phyloP scores from a whole-genome alignment of 2,113 vertebrate genomes.

The Oncorhynchus masou region DNA sequence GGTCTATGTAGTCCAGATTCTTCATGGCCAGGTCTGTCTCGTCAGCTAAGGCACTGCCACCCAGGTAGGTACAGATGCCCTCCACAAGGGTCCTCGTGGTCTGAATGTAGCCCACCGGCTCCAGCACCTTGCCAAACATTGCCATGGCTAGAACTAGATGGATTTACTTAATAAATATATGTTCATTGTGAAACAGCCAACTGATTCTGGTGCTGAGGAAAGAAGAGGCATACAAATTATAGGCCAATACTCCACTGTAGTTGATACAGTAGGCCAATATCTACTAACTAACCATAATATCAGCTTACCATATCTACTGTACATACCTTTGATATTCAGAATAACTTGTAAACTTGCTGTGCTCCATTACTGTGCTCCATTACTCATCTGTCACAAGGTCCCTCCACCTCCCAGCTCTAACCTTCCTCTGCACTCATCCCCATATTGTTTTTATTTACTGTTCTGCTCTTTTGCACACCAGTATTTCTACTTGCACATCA shows the following conservation, averaged over 20 bases:
- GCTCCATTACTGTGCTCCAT: neutral
- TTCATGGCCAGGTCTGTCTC: slow-evolving; percentile 58
- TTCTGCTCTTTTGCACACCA: too few relatives aligned
- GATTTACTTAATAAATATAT: neutral
- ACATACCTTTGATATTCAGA: neutral
- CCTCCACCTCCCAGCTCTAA: slow-evolving; percentile 12
- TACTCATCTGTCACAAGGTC: slow-evolving; percentile 32
- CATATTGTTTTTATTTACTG: too few relatives aligned
- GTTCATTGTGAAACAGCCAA: neutral
- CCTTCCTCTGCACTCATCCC: neutral
- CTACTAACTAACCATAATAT: too few relatives aligned
- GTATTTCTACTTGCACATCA: too few relatives aligned
- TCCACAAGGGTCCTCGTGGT: slow-evolving; percentile 65
- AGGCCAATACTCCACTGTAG: neutral
- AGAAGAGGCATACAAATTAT: neutral
- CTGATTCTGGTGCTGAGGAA: neutral
- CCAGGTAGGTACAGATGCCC: slow-evolving; percentile 64
- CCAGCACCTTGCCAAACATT: slow-evolving; percentile 70
- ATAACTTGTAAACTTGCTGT: neutral
- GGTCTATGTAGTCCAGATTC: slow-evolving; percentile 65
- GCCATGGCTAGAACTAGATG: slow-evolving; percentile 49
- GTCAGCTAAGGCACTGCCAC: slow-evolving; percentile 46
- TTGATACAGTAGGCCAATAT: too few relatives aligned
- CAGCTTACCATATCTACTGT: neutral
- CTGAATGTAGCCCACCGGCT: slow-evolving; percentile 72